phyloP scores from a whole-genome alignment of 64 coral and sea anemone genomes.

The Actinia equina region DNA sequence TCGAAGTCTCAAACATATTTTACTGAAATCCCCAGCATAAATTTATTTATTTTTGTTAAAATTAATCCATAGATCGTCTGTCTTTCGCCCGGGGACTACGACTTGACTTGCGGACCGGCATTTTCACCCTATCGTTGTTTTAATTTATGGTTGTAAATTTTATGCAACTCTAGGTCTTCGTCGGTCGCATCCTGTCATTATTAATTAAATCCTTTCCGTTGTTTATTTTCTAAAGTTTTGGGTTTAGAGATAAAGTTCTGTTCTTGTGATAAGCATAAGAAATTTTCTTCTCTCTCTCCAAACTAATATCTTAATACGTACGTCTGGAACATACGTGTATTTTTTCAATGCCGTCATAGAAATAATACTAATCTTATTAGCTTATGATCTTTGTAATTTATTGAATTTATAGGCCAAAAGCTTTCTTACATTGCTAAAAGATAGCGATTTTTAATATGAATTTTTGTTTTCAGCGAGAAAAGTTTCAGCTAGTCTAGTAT shows the following conservation, averaged over 20 bases:
- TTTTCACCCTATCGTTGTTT: not conserved
- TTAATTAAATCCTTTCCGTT: slow-evolving; percentile 12
- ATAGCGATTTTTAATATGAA: not conserved
- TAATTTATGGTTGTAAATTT: not conserved
- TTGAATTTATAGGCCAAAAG: not conserved
- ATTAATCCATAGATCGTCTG: not conserved
- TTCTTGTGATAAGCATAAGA: too few species aligned
- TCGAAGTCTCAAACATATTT: not conserved
- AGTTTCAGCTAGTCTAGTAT: not conserved
- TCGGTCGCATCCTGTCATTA: not conserved
- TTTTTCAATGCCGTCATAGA: too few species aligned
- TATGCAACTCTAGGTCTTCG: not conserved
- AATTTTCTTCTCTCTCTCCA: not conserved
- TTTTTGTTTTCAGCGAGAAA: not conserved
- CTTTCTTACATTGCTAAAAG: not conserved
- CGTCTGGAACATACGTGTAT: too few species aligned
- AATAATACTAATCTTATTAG: too few species aligned
- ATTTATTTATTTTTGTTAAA: not conserved
- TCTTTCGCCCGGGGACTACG: not conserved
- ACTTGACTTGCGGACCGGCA: not conserved
- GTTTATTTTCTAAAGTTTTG: slow-evolving; percentile 3
- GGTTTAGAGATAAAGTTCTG: not conserved
- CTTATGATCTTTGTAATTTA: not conserved
- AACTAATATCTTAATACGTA: not conserved
- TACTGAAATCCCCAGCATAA: not conserved